Conservation (phyloP, 2,113 vertebrate genomes). For the Zootoca vivipara region DNA sequence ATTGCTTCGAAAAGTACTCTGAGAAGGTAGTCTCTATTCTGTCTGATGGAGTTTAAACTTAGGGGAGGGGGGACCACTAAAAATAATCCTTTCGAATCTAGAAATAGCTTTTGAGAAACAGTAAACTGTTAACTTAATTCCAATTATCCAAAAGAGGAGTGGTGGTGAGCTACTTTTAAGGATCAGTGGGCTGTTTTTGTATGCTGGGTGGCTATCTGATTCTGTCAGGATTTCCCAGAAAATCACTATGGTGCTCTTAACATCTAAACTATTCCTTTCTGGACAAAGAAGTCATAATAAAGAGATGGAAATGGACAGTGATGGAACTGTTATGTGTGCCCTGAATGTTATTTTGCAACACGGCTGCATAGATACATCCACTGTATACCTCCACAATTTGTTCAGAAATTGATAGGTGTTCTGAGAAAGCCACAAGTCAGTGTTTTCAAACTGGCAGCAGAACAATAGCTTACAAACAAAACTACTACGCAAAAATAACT, state of each 20-base stretch:
- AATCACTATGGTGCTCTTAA: not conserved
- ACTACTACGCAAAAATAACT: no score
- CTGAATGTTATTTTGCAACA: not conserved
- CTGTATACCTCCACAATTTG: not conserved
- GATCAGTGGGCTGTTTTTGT: not conserved
- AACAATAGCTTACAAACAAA: not conserved
- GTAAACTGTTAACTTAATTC: not conserved
- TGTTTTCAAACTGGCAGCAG: not conserved
- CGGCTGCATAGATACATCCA: not conserved
- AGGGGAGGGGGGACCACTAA: constrained; percentile 30
- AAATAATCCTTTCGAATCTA: not conserved
- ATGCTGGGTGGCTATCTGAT: not conserved
- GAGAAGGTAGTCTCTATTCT: not conserved
- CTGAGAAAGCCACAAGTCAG: not conserved
- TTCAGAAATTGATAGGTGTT: not conserved
- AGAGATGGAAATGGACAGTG: not conserved
- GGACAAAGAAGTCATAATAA: not conserved
- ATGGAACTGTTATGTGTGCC: not conserved
- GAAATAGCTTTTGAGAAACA: constrained; percentile 8
- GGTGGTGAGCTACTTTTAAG: not conserved
- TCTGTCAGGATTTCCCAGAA: not conserved
- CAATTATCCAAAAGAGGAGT: not conserved
- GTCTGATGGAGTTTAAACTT: constrained; percentile 44
- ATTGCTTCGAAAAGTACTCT: constrained; percentile 8
- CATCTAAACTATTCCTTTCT: not conserved